Base-by-base conservation (phyloP, 2,888 invertebrate genomes). In the Amiota mariae region DNA sequence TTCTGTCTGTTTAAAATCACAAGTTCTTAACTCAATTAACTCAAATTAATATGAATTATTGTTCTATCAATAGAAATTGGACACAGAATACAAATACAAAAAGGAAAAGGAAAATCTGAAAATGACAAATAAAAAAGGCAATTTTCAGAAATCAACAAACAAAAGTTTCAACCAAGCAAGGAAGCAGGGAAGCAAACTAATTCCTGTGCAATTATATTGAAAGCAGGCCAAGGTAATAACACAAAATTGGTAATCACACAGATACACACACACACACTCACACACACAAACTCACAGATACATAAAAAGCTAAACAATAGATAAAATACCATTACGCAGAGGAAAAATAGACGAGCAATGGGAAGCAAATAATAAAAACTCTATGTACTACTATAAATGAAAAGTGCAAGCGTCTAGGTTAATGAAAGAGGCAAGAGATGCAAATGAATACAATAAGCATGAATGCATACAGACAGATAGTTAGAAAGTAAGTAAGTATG, bases 261-360 rank as follows among this genome's bases (percentile, higher is more conserved):
- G n/a, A n/a, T 59, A 59, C 6, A 47, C 59, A 57, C 54, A 75
- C 84, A 84, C 77, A 84, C 84, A 84, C 81, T 77, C 79, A 78
- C 71, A 72, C 84, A 84, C 77, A 84, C 84, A 84, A 80, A 77
- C 79, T 78, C 71, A 72, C 73, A 82, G 68, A 18, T 15, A 79
- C 72, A 78, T 80, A 76, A 85, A 82, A 85, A 77, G 74, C 49
- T 2, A 68, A 61, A 74, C 71, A 13, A 47, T 13, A 13, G 64
- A 64, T 8, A n/a, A n/a, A 48, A 64, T 20, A 15, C 3, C 61
- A 8, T n/a, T 8, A n/a, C n/a, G 15, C 13, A 24, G 13, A 46
- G 12, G 24, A 2, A 46, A 18, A 56, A 54, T 13, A 47, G 36
- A 2, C 24, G 51, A 8, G 24, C 46, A 71, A 72, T 74, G 71